Evolutionary conservation across 2,888 invertebrate genomes (phyloP), one percentile per base, ranked within the genome.

Genomic region (Meteorus cinctellus): DNA sequence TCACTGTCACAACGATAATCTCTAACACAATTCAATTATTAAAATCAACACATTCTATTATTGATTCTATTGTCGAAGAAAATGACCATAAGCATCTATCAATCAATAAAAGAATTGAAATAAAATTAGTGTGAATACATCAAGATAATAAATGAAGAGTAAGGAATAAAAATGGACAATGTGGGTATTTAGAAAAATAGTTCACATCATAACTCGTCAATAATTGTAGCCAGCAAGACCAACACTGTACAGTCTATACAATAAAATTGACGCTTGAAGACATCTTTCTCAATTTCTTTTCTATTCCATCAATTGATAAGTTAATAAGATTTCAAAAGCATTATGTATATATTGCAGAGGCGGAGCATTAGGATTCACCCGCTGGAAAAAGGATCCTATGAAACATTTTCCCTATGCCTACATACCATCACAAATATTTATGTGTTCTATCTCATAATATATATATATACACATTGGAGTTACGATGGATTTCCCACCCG

Each of bases 381-480:
- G 2, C 55, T 55, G 55, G 41, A 65, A 65, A n/a, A 41, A 36
- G 41, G 41, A 29, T 36, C 65, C 41, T 4, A 41, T 41, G 1
- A 19, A 65, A 36, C n/a, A 19, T 19, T 29, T 34, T 34, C 24
- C 41, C 24, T 12, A 36, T 36, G 36, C 19, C 41, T 36, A 65
- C n/a, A 65, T 34, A 65, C 19, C 41, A 19, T 41, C n/a, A 65
- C n/a, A 65, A 34, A 65, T 65, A 36, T 65, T 55, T 19, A 55
- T 55, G 19, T n/a, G 12, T 16, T 0, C 6, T 14, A n/a, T 48
- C n/a, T 48, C 4, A 48, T n/a, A 48, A 16, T 14, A n/a, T 16
- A 48, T 55, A 19, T 55, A n/a, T 16, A 48, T 55, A 19, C 24
- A 55, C 19, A 55, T 19, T 24, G 1, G 8, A 55, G 55, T 55